Evolutionary conservation across 2,113 vertebrate genomes (phyloP).

Genomic region (Zosterops pallidus): DNA sequence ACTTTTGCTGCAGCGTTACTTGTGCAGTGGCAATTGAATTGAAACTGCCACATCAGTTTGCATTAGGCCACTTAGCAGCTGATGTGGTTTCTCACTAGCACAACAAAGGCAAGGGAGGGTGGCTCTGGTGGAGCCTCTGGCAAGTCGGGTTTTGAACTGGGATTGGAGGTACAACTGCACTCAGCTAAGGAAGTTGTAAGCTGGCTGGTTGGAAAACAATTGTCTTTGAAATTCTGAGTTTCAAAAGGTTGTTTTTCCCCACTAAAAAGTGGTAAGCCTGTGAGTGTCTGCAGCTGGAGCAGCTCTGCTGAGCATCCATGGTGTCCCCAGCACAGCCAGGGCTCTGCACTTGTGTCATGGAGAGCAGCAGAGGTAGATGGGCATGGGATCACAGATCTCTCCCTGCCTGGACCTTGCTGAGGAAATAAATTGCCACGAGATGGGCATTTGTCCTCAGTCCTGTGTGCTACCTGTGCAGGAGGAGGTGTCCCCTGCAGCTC

Average conservation of each 20-base stretch:
- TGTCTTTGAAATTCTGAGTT: not conserved
- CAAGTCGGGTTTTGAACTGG: not conserved
- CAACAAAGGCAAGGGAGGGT: not conserved
- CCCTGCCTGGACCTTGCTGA: accelerated
- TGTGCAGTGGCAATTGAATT: constrained; percentile 19
- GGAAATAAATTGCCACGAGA: not conserved
- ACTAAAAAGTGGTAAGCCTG: not conserved
- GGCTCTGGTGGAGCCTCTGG: not conserved
- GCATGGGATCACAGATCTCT: not conserved
- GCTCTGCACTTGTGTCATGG: accelerated
- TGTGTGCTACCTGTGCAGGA: accelerated
- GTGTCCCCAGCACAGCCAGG: not conserved
- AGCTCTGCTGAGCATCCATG: accelerated
- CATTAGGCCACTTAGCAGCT: constrained; percentile 22
- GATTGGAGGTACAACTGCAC: not conserved
- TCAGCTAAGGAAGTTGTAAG: not conserved
- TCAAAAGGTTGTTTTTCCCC: accelerated
- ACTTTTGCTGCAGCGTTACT: not conserved
- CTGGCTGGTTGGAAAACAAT: not conserved
- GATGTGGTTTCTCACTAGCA: not conserved
- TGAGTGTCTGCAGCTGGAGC: not conserved
- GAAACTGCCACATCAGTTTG: constrained; percentile 40
- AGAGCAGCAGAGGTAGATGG: not conserved
- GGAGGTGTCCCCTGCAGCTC: not conserved
- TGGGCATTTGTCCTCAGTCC: not conserved